These are phyloP conservation scores for Lasioglossum oenotherae DNA, from an alignment of 2,888 invertebrate genomes.

Conservation along the genomic window DNA sequence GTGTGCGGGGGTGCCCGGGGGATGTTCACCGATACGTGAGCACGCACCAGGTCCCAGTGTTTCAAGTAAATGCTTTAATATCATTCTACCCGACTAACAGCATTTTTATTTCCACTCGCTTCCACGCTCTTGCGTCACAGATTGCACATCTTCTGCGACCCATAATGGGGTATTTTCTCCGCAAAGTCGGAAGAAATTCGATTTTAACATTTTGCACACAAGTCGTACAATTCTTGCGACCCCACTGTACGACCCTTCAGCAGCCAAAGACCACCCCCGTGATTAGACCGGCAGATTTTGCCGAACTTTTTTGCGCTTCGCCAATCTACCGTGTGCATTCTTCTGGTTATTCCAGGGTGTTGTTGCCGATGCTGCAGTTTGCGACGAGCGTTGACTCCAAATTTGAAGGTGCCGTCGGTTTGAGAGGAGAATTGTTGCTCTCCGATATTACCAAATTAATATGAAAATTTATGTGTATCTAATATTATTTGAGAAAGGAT, in stretches of 20 bases:
- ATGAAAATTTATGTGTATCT: no score
- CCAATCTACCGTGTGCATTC: no score
- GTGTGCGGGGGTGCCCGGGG: neutral
- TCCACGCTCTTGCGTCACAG: neutral
- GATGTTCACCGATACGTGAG: conserved; percentile 10
- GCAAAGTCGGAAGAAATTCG: no score
- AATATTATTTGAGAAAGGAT: no score
- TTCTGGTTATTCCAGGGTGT: neutral
- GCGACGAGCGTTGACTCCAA: neutral
- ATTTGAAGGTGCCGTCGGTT: neutral
- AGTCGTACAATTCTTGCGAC: no score
- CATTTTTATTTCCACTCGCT: neutral
- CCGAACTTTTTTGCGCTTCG: neutral
- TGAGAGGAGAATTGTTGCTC: no score
- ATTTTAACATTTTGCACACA: no score
- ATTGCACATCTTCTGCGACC: neutral
- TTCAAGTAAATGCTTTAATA: neutral
- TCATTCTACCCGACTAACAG: neutral
- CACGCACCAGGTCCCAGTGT: neutral
- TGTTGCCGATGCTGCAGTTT: neutral
- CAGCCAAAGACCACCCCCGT: neutral
- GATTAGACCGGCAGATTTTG: neutral
- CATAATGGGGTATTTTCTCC: no score
- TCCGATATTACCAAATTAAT: no score
- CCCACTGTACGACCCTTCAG: neutral